Conservation (phyloP, 2,113 vertebrate genomes). For the Hippopotamus amphibius region DNA sequence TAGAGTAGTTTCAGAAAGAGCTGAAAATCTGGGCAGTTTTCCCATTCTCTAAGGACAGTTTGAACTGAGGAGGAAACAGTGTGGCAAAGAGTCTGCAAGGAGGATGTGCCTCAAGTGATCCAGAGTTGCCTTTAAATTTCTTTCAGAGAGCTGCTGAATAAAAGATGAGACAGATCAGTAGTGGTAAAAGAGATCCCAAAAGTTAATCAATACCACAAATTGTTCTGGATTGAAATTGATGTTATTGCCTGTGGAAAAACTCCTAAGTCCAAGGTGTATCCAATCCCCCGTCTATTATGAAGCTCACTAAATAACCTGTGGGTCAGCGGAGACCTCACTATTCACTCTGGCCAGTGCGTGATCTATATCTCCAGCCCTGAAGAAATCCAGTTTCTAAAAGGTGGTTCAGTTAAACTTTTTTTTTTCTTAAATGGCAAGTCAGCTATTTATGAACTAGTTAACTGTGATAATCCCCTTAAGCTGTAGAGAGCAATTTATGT, state of each 20-base stretch:
- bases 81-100: constrained; percentile 41
- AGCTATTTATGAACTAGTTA: constrained; percentile 55
- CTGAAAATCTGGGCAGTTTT: constrained; percentile 31
- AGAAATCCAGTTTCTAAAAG: constrained; percentile 64
- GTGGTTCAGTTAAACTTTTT: constrained; percentile 57
- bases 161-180: constrained; percentile 65
- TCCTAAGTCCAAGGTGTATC: constrained; percentile 57
- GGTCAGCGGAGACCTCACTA: constrained; percentile 44
- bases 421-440: constrained; percentile 56
- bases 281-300: constrained; percentile 48
- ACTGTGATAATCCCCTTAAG: constrained; percentile 55
- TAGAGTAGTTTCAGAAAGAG: constrained; percentile 22
- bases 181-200: constrained; percentile 55
- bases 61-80: constrained; percentile 26
- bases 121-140: constrained; percentile 59
- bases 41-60: constrained; percentile 25
- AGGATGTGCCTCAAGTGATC: constrained; percentile 55
- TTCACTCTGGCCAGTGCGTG: constrained; percentile 37
- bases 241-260: constrained; percentile 50
- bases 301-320: constrained; percentile 64
- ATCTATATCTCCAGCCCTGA: constrained; percentile 47
- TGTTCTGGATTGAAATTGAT: constrained; percentile 72
- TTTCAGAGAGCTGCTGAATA: constrained; percentile 62
- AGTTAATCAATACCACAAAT: constrained; percentile 71
- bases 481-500: constrained; percentile 35